These are phyloP conservation scores for Thunnus thynnus DNA, from an alignment of 2,113 vertebrate genomes.

Conservation along the genomic window DNA sequence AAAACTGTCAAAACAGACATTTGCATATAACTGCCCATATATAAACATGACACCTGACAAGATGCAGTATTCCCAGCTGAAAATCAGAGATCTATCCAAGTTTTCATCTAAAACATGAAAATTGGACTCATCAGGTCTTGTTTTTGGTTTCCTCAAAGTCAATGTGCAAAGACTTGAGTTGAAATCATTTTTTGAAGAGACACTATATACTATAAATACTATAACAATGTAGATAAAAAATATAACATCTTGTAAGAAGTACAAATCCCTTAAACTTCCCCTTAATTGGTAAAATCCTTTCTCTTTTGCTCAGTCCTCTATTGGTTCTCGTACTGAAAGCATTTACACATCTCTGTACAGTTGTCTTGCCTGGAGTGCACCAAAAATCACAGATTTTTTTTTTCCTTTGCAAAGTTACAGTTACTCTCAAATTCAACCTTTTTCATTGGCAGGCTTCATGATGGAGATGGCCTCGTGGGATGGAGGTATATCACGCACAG, in stretches of 20 bases:
- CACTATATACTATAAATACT: too few species aligned
- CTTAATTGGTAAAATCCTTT: not conserved
- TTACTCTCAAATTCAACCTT: not conserved
- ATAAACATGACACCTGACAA: not conserved
- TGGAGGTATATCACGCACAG: slow-evolving; percentile 96
- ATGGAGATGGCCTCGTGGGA: slow-evolving; percentile 99
- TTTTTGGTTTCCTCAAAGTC: not conserved
- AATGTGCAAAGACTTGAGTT: not conserved
- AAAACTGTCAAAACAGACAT: not conserved
- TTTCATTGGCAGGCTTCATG: slow-evolving; percentile 92
- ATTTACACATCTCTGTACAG: not conserved
- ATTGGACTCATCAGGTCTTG: not conserved
- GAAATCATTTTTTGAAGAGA: not conserved
- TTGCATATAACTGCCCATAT: not conserved
- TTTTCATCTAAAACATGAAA: not conserved
- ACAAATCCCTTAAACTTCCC: not conserved
- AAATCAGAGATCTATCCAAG: not conserved
- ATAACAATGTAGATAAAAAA: not conserved
- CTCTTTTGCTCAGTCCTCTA: not conserved
- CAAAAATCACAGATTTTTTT: too few species aligned
- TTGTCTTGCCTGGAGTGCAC: not conserved
- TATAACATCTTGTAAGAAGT: not conserved
- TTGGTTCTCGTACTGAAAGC: not conserved
- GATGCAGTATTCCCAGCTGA: too few species aligned
- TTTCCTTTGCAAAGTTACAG: not conserved